These are phyloP conservation scores for Tetraneura akinire DNA, from an alignment of 1,140 invertebrate genomes.

Conservation along the genomic window DNA sequence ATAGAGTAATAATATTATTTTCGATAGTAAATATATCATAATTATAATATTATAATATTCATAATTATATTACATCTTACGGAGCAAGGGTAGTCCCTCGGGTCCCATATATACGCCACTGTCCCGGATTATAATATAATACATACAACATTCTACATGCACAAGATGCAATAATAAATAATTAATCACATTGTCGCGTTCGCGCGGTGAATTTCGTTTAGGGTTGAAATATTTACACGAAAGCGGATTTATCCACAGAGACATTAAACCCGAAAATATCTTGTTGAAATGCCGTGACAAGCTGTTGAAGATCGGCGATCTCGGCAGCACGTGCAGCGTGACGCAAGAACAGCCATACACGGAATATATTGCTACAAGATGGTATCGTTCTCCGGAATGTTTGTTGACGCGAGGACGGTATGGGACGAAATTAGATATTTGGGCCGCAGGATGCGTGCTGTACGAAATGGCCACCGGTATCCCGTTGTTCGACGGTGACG, in stretches of 20 bases:
- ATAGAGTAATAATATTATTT: too few species aligned
- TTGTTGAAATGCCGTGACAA: conserved; percentile 65
- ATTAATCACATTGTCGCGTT: too few species aligned
- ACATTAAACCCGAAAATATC: conserved; percentile 75
- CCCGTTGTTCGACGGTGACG: conserved; percentile 56
- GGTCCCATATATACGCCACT: too few species aligned
- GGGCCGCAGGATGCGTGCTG: conserved; percentile 72
- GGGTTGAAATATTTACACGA: conserved; percentile 60
- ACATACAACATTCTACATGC: too few species aligned
- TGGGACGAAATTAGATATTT: conserved; percentile 72
- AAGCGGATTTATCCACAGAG: conserved; percentile 65
- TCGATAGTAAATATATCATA: too few species aligned
- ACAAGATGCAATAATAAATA: too few species aligned
- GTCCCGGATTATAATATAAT: too few species aligned
- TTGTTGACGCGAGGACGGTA: conserved; percentile 69
- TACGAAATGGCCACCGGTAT: conserved; percentile 66
- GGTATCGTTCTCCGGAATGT: conserved; percentile 73
- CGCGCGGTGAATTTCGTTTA: conserved; percentile 54
- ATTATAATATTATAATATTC: too few species aligned
- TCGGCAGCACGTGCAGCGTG: conserved; percentile 64
- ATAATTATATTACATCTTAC: too few species aligned
- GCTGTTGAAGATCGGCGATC: conserved; percentile 65
- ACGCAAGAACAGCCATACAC: conserved; percentile 67
- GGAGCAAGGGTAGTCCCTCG: too few species aligned
- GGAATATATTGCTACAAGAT: conserved; percentile 73